Conservation (phyloP, 1,140 invertebrate genomes). For the Euwallacea similis region DNA sequence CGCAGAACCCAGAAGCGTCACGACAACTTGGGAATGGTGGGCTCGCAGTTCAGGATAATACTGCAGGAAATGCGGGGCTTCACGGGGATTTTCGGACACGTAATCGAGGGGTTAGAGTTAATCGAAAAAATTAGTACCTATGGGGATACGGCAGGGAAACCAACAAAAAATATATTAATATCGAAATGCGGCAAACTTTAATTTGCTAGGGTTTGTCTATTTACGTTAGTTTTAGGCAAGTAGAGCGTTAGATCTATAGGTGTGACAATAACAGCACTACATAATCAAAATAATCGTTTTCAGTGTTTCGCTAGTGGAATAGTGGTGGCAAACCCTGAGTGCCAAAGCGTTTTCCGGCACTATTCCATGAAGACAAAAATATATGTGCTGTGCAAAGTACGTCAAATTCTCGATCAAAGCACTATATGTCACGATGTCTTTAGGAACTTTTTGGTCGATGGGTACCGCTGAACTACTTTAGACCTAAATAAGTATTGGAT, state of each 20-base stretch:
- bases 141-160: constrained; percentile 76
- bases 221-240: constrained; percentile 17
- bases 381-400: constrained; percentile 1
- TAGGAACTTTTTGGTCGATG: constrained; percentile 16
- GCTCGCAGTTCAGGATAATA: constrained; percentile 81
- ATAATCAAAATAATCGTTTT: constrained; percentile 29
- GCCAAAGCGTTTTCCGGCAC: background rate
- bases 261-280: constrained; percentile 30
- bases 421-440: background rate
- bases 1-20: constrained; percentile 77
- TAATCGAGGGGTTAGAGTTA: constrained; percentile 78
- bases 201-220: constrained; percentile 27
- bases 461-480: constrained; percentile 22
- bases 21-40: constrained; percentile 78
- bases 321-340: background rate
- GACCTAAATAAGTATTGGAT: constrained; percentile 37
- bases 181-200: constrained; percentile 75
- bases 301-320: background rate
- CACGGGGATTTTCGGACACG: constrained; percentile 80
- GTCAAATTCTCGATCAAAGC: background rate
- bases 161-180: constrained; percentile 73
- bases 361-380: background rate
- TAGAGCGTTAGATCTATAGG: constrained; percentile 23
- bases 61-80: constrained; percentile 79
- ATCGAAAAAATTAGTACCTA: constrained; percentile 78